Percentiles rank a stretch among this genome's conserved stretches.
Evolutionary conservation across 2,888 invertebrate species (phyloP).

Genomic region (Chymomyza fuscimana): DNA sequence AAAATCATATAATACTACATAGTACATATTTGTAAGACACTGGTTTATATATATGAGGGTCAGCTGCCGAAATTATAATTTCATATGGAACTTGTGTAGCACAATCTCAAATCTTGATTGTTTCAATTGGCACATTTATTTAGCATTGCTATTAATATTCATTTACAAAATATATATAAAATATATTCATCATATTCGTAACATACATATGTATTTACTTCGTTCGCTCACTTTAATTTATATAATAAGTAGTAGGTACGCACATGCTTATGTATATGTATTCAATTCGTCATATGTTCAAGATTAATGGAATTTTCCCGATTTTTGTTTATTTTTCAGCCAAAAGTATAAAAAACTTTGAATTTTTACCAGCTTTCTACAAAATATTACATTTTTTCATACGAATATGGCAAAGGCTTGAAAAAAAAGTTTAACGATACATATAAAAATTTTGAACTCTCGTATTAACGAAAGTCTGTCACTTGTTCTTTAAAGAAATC

Average conservation of each 20-base stretch:
- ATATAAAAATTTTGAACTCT: no score
- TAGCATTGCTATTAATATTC: conserved; percentile 57
- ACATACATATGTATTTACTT: conserved; percentile 44
- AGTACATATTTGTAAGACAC: conserved; percentile 10
- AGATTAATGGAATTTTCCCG: background rate
- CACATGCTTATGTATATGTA: background rate
- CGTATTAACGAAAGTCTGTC: no score
- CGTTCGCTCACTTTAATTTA: conserved; percentile 33
- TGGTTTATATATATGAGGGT: conserved; percentile 7
- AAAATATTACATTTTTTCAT: background rate
- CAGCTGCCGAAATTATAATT: background rate
- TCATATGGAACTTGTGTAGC: conserved; percentile 53
- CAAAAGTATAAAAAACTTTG: background rate
- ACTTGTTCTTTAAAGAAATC: no score
- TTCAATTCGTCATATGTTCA: conserved; percentile 1
- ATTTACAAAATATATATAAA: conserved; percentile 66
- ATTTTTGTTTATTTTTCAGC: background rate
- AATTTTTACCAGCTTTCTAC: background rate
- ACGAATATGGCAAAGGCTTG: background rate
- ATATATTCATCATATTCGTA: conserved; percentile 41
- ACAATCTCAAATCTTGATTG: conserved; percentile 50
- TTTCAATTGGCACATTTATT: conserved; percentile 55
- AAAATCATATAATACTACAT: conserved; percentile 51
- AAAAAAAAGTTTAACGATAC: background rate
- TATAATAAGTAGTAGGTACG: conserved; percentile 14